These are phyloP conservation scores for Ginglymostoma cirratum DNA, from an alignment of 2,113 vertebrate species.

Conservation along the genomic window DNA sequence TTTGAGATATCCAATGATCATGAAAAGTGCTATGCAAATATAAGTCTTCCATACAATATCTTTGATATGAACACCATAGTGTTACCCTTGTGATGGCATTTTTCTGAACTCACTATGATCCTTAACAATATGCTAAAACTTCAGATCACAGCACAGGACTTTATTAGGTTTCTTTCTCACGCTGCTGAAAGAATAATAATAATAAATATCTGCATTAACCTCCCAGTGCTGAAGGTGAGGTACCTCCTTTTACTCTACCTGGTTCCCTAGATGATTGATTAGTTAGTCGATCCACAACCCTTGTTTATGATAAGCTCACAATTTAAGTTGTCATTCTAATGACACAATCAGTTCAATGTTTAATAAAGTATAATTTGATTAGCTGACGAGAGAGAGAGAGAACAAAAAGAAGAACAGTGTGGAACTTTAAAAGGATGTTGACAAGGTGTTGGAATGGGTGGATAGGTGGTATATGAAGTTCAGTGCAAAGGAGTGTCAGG, in stretches of 20 bases:
- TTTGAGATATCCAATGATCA: neutral
- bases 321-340: neutral
- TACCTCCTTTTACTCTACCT: neutral
- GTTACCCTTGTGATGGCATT: neutral
- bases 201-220: neutral
- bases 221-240: neutral
- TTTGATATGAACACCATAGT: neutral
- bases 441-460: too few relatives aligned
- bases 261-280: neutral
- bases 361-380: neutral
- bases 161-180: neutral
- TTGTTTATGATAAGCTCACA: neutral
- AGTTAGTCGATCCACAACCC: neutral
- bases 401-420: too few relatives aligned
- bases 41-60: neutral
- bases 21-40: neutral
- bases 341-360: neutral
- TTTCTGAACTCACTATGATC: neutral
- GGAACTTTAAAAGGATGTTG: too few relatives aligned
- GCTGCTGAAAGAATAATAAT: neutral
- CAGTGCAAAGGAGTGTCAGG: too few relatives aligned
- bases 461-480: too few relatives aligned
- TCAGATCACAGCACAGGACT: neutral
- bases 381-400: too few relatives aligned
- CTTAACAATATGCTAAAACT: neutral